Evolutionary conservation across 1,140 invertebrate genomes (phyloP).

Genomic region (Proctacanthus coquilletti): DNA sequence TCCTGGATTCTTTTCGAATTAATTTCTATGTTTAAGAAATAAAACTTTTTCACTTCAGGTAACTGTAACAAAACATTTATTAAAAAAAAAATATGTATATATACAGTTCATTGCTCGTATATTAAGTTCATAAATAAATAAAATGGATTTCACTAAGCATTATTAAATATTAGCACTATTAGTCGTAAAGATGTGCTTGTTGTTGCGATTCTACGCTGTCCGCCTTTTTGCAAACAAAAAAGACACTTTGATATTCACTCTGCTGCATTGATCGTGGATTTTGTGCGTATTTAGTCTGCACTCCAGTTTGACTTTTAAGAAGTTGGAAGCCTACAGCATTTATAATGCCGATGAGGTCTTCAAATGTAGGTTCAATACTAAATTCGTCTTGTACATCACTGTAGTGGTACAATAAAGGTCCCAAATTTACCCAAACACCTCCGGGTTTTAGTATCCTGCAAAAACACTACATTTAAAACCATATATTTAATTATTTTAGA

Average conservation of each 20-base stretch:
- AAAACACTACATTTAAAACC: slow-evolving; percentile 1
- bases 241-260: slow-evolving; percentile 26
- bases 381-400: slow-evolving; percentile 76
- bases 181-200: no score
- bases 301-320: slow-evolving; percentile 58
- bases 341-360: slow-evolving; percentile 69
- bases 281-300: slow-evolving; percentile 79
- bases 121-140: no score
- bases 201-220: no score
- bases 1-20: no score
- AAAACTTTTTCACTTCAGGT: no score
- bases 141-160: no score
- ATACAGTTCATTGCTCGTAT: no score
- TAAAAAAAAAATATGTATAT: no score
- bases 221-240: slow-evolving; percentile 28
- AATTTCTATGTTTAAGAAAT: no score
- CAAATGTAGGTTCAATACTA: slow-evolving; percentile 89
- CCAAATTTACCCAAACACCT: slow-evolving; percentile 78
- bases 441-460: slow-evolving; percentile 67
- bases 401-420: slow-evolving; percentile 89
- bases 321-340: slow-evolving; percentile 65
- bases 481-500: no score
- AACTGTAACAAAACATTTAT: no score
- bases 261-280: slow-evolving; percentile 77
- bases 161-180: no score